A percentile compares a stretch with the other conserved stretches of the same genome.
Evolutionary conservation across 1,140 invertebrate species (phyloP).

Genomic region (Ooceraea biroi): DNA sequence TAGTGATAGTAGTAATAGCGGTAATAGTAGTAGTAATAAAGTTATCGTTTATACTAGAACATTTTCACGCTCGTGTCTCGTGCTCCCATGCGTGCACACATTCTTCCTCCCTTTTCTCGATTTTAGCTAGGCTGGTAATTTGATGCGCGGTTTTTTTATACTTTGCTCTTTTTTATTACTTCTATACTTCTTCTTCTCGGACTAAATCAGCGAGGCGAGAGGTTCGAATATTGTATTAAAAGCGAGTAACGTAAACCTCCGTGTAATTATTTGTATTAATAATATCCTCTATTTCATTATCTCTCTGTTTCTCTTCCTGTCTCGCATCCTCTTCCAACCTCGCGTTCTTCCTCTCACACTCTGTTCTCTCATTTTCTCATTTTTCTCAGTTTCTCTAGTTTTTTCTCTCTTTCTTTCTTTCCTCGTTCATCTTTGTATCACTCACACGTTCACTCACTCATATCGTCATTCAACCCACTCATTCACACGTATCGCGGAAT

Average conservation of each 20-base stretch:
- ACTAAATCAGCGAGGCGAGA: constrained; percentile 80
- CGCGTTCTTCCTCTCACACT: not conserved
- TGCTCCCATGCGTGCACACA: not conserved
- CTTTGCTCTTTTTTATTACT: constrained; percentile 38
- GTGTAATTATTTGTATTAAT: constrained; percentile 73
- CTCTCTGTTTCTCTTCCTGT: not conserved
- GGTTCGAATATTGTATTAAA: constrained; percentile 80
- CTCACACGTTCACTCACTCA: not conserved
- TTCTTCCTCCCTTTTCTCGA: constrained; percentile 18
- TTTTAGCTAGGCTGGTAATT: constrained; percentile 76
- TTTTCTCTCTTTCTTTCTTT: constrained; percentile 36
- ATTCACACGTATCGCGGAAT: not conserved
- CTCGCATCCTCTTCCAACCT: not conserved
- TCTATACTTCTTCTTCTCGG: constrained; percentile 61
- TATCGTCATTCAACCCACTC: no score
- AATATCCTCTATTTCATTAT: constrained; percentile 47
- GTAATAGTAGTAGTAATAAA: constrained; percentile 76
- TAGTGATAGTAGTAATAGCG: constrained; percentile 73
- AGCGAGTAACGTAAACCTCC: constrained; percentile 77
- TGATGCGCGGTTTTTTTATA: constrained; percentile 62
- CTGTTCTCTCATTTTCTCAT: not conserved
- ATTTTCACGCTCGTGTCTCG: constrained; percentile 48
- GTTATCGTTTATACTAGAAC: constrained; percentile 71
- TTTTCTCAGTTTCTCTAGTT: not conserved
- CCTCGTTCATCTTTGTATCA: not conserved